Evolutionary conservation across 2,797 vertebrate genomes (phyloP), one percentile per base, ranked within the genome.

Genomic region (Pelobates cultripes): DNA sequence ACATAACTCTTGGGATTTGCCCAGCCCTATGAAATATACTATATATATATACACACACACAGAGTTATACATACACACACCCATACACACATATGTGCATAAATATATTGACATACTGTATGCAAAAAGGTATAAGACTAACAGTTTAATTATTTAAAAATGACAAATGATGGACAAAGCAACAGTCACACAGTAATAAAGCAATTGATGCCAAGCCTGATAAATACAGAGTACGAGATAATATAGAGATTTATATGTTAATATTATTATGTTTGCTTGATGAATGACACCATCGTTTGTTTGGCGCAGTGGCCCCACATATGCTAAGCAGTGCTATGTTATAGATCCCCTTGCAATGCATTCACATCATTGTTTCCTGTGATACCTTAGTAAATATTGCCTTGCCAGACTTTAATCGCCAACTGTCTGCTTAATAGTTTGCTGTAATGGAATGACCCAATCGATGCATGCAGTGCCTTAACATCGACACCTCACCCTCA

Each of bases 191-290:
- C 57, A 55, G 77, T 55, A 66, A 64, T 43, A 71, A 71, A 75
- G 41, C 13, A 70, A 78, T 75, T 75, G 71, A 84, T 75, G 77
- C 72, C 77, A 84, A 79, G 82, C 77, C 57, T 66, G 73, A 67
- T 70, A 84, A 72, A 84, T 84, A 79, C 64, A 78, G 73, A 70
- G 40, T 75, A 70, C 75, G 77, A 75, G 77, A 78, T 73, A 70
- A 75, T 84, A 84, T 68, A 84, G 57, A 79, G 77, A 84, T 75
- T 79, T 84, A 84, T 84, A 79, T 66, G 77, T 79, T 84, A 70
- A 79, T 75, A 79, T 64, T 57, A 43, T 78, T 83, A 75, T 71
- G 71, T 79, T 67, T 79, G 66, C 73, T 67, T 71, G 57, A 79
- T 79, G 77, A 69, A 55, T 64, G 72, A 66, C 51, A 77, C 66